A percentile compares a stretch with the other conserved stretches of the same genome.
These are phyloP conservation scores for Eilema sororculum DNA, from an alignment of 2,888 invertebrate species.

Conservation along the genomic window DNA sequence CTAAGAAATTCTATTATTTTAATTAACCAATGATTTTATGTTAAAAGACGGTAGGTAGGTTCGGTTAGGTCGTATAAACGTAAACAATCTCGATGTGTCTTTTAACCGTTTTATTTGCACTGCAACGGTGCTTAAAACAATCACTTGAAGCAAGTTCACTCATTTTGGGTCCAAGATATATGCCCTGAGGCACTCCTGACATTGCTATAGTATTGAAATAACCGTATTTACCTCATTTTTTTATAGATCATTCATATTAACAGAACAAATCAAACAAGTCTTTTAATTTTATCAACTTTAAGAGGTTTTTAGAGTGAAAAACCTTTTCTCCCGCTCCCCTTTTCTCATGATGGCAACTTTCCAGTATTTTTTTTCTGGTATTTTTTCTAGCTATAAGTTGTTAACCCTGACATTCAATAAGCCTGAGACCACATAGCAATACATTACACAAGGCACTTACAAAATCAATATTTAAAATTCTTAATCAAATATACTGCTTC, in stretches of 20 bases:
- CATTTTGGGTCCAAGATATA: too few relatives aligned
- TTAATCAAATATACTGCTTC: slow-evolving; percentile 95
- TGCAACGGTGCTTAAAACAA: too few relatives aligned
- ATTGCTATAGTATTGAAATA: too few relatives aligned
- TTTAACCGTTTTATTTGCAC: too few relatives aligned
- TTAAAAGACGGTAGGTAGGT: too few relatives aligned
- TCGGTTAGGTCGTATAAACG: too few relatives aligned
- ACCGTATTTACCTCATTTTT: too few relatives aligned
- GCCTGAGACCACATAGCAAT: background rate
- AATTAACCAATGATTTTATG: too few relatives aligned
- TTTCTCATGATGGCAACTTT: background rate
- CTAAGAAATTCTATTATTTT: background rate
- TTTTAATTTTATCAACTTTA: background rate
- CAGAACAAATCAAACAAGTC: background rate
- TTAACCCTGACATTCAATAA: background rate
- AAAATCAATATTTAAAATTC: slow-evolving; percentile 83
- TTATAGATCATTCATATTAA: background rate
- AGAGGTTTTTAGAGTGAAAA: background rate
- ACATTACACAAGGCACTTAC: background rate
- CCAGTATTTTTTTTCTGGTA: background rate
- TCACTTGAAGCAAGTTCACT: too few relatives aligned
- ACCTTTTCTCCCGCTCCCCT: background rate
- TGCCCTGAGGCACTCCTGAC: too few relatives aligned
- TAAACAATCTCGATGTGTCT: too few relatives aligned
- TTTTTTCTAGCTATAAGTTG: background rate